Evolutionary conservation across 64 coral and sea anemone species (phyloP).

Genomic region (Anthopleura sola): DNA sequence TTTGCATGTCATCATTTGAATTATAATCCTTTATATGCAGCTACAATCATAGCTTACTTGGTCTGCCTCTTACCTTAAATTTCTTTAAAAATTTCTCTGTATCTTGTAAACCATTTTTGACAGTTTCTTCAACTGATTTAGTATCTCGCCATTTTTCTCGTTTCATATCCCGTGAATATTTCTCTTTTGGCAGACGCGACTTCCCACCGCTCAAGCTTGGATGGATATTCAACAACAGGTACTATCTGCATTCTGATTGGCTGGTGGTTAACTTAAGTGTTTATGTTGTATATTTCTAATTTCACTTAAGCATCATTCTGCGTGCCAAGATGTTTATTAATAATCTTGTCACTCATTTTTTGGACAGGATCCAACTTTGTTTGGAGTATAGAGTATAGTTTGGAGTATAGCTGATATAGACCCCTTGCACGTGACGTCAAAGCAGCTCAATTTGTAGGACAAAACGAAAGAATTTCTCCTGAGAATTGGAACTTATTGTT

Average conservation of each 20-base stretch:
- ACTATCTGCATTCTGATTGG: not conserved
- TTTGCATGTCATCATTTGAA: too few relatives aligned
- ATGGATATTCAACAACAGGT: slow-evolving; percentile 11
- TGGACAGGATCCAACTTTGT: not conserved
- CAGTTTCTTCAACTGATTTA: not conserved
- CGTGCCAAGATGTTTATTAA: not conserved
- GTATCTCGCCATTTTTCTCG: slow-evolving; percentile 1
- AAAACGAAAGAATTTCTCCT: too few relatives aligned
- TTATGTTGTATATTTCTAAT: not conserved
- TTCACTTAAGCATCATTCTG: not conserved
- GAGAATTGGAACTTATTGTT: too few relatives aligned
- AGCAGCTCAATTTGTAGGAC: too few relatives aligned
- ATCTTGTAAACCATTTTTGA: not conserved
- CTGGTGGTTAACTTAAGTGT: not conserved
- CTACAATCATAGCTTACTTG: too few relatives aligned
- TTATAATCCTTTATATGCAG: too few relatives aligned
- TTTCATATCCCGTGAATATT: not conserved
- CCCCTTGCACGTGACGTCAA: too few relatives aligned
- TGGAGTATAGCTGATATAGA: too few relatives aligned
- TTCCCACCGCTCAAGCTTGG: slow-evolving; percentile 3
- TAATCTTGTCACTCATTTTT: not conserved
- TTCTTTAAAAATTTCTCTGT: not conserved
- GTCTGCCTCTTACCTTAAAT: not conserved
- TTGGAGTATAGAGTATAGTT: too few relatives aligned
- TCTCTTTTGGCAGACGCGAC: not conserved